These are phyloP conservation scores for Lapara coniferarum DNA, from an alignment of 2,888 invertebrate species.

Conservation along the genomic window DNA sequence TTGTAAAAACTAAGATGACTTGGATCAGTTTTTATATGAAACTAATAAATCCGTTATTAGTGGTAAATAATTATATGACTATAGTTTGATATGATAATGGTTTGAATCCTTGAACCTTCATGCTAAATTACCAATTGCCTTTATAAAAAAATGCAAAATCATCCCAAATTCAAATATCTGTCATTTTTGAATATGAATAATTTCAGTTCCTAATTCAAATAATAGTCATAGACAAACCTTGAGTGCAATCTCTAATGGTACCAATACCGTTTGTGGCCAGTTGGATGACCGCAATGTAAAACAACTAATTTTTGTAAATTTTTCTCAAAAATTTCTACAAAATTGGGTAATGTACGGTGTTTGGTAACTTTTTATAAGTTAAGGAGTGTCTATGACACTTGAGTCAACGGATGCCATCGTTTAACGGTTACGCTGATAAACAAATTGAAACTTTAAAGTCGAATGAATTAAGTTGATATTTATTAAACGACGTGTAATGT, in stretches of 20 bases:
- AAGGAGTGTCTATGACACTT: constrained; percentile 22
- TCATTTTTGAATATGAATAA: too few relatives aligned
- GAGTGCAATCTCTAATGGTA: constrained; percentile 17
- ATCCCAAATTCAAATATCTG: too few relatives aligned
- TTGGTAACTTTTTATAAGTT: constrained; percentile 4
- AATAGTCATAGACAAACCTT: constrained; percentile 20
- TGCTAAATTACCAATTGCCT: too few relatives aligned
- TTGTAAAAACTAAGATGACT: too few relatives aligned
- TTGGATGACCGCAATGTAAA: constrained; percentile 23
- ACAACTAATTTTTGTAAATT: constrained; percentile 19
- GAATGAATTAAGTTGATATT: neutral
- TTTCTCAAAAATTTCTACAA: constrained; percentile 3
- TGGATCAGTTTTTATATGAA: too few relatives aligned
- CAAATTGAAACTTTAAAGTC: neutral
- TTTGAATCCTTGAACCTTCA: too few relatives aligned
- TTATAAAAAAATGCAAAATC: too few relatives aligned
- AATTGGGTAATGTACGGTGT: constrained; percentile 13
- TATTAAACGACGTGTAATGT: neutral
- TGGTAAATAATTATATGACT: too few relatives aligned
- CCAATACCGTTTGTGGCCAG: constrained; percentile 11
- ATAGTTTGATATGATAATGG: too few relatives aligned
- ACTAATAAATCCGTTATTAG: too few relatives aligned
- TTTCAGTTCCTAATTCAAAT: neutral
- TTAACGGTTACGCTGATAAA: neutral
- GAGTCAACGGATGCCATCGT: constrained; percentile 20